Evolutionary conservation across 2,888 invertebrate species (phyloP), one percentile per base, ranked within the genome.

Genomic region (Pristionchus maxplancki): DNA sequence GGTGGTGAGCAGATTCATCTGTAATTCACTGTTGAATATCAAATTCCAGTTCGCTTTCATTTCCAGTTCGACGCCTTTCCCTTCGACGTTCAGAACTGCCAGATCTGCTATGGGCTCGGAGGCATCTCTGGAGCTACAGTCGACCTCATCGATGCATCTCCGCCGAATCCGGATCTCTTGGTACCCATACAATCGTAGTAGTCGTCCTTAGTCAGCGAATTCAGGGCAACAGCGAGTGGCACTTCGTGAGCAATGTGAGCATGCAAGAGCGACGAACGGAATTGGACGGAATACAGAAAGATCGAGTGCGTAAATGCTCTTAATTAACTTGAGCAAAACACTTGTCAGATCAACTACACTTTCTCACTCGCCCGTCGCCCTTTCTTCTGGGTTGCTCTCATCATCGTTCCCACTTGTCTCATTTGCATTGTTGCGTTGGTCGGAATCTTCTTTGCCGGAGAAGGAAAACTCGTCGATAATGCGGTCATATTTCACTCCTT

Each of bases 21-120:
- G n/a, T 62, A 6, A 28, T 9, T 9, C 1, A 37, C 37, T 3
- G 71, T 37, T 20, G 37, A 24, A 5, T 28, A 5, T 62, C 9
- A n/a, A 17, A 2, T 13, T 17, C 5, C 17, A 37, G 6, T 71
- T 71, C 71, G 5, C n/a, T n/a, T n/a, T n/a, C n/a, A n/a, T n/a
- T n/a, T n/a, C n/a, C 71, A 71, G 71, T 71, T 71, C 71, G 71
- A 71, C 37, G 71, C 34, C 37, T 71, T 71, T 37, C 71, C 71
- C 34, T 71, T 71, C 37, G 71, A 71, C 37, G 24, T 24, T 2
- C 71, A 71, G 8, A 17, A 37, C 8, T 71, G 71, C 6, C 15
- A 11, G 1, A 34, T 71, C 1, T 71, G 71, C 71, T 71, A 37
- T 8, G 71, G 37, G 6, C 71, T 37, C 20, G 71, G 37, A 15